phyloP scores from a whole-genome alignment of 1,140 invertebrate genomes.

The Drosophila takahashii region DNA sequence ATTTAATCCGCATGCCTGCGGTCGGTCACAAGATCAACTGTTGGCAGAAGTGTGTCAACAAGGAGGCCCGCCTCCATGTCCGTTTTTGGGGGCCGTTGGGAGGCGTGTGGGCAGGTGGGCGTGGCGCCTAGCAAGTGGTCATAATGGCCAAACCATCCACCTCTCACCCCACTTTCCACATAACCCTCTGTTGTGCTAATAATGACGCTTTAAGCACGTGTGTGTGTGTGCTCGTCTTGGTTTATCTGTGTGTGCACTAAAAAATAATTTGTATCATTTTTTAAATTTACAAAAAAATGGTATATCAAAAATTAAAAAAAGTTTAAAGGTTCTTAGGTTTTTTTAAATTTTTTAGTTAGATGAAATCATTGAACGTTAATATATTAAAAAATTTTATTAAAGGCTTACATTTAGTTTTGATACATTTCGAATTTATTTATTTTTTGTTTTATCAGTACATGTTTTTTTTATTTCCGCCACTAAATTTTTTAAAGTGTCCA shows the following conservation, averaged over 20 bases:
- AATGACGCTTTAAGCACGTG: slow-evolving; percentile 70
- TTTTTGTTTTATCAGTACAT: too few relatives aligned
- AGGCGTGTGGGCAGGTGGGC: background rate
- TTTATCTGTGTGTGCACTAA: slow-evolving; percentile 18
- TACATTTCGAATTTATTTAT: too few relatives aligned
- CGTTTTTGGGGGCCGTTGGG: slow-evolving; percentile 6
- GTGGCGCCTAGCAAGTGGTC: slow-evolving; percentile 64
- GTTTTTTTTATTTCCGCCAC: too few relatives aligned
- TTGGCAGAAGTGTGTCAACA: slow-evolving; percentile 83
- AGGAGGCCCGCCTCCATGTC: slow-evolving; percentile 43
- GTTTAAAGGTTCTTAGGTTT: background rate
- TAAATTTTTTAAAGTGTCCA: background rate
- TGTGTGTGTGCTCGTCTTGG: slow-evolving; percentile 33
- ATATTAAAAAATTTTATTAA: too few relatives aligned
- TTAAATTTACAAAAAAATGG: background rate
- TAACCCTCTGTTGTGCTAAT: slow-evolving; percentile 68
- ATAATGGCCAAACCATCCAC: slow-evolving; percentile 61
- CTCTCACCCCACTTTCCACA: slow-evolving; percentile 7
- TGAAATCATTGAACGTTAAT: too few relatives aligned
- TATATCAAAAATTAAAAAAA: background rate
- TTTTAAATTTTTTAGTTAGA: background rate
- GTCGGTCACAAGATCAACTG: slow-evolving; percentile 82
- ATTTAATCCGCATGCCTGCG: slow-evolving; percentile 83
- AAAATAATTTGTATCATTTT: background rate
- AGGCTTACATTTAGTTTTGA: too few relatives aligned